phyloP scores from a whole-genome alignment of 2,888 invertebrate genomes.

The Coenonympha glycerion region DNA sequence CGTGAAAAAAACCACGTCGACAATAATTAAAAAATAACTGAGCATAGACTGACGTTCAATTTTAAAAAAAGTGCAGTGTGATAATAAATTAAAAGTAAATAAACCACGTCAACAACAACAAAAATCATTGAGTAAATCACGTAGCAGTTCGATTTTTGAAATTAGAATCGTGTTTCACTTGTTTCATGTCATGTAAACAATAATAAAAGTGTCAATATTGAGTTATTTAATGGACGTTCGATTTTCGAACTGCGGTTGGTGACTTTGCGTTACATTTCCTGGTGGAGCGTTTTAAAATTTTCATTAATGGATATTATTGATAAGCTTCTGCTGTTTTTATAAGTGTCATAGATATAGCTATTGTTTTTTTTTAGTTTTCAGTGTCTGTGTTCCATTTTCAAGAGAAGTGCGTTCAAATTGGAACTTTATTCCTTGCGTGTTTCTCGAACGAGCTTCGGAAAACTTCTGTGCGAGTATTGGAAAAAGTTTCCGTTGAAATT shows the following conservation, averaged over 20 bases:
- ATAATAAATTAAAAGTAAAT: too few relatives aligned
- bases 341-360: not conserved
- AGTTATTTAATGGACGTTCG: not conserved
- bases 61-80: too few relatives aligned
- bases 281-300: too few relatives aligned
- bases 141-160: conserved; percentile 2
- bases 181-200: not conserved
- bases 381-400: conserved; percentile 6
- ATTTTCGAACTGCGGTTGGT: not conserved
- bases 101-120: conserved; percentile 24
- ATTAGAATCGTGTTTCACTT: not conserved
- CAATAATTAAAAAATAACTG: too few relatives aligned
- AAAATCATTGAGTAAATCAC: not conserved
- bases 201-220: not conserved
- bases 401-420: conserved; percentile 9
- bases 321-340: too few relatives aligned
- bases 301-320: too few relatives aligned
- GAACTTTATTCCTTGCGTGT: not conserved
- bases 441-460: not conserved
- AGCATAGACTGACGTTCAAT: too few relatives aligned
- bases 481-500: conserved; percentile 7
- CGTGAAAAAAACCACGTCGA: too few relatives aligned
- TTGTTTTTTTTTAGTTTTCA: not conserved
- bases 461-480: conserved; percentile 13
- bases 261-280: not conserved